Evolutionary conservation across 2,113 vertebrate genomes (phyloP), one percentile per base, ranked within the genome.

Genomic region (Taurulus bubalis): DNA sequence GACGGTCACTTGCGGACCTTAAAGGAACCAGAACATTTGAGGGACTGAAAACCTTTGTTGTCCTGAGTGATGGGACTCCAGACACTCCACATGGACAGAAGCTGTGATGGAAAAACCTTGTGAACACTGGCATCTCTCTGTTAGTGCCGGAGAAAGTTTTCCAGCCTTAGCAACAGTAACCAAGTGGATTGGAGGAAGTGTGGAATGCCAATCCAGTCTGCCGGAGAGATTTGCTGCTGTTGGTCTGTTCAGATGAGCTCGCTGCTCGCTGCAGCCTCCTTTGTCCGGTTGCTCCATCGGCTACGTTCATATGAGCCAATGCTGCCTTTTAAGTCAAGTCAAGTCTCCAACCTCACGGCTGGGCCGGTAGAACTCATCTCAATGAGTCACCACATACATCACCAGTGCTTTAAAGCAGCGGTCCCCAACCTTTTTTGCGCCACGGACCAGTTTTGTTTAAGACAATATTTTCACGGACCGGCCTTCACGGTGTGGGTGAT

Each of bases 121-220:
- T 10, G 38, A 32, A 64, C 38, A 7, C 58, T 11, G 60, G 38
- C 36, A 30, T 77, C 71, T 26, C 76, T 71, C 53, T 36, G 68
- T n/a, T 53, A 16, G 22, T 51, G 71, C 47, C 55, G 79, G 70
- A 72, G 74, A 80, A 89, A 75, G 80, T 89, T 88, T 84, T 80
- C 70, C 82, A 82, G 75, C 77, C 71, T 71, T 88, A 89, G 89
- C 91, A 89, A 88, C 87, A 67, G 85, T 88, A 90, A 88, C 87
- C 84, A 90, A 49, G 82, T 5, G 71, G 42, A 72, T 68, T 4
- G 1, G 11, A 73, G 28, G 60, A 69, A 85, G 68, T 68, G 79
- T 53, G 77, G 88, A 80, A 85, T 83, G 81, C 14, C 71, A 49
- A 69, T 82, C 81, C 56, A 65, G 70, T 79, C 49, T 59, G 71